phyloP scores from a whole-genome alignment of 2,797 vertebrate species.

The Chaenodraco wilsoni region DNA sequence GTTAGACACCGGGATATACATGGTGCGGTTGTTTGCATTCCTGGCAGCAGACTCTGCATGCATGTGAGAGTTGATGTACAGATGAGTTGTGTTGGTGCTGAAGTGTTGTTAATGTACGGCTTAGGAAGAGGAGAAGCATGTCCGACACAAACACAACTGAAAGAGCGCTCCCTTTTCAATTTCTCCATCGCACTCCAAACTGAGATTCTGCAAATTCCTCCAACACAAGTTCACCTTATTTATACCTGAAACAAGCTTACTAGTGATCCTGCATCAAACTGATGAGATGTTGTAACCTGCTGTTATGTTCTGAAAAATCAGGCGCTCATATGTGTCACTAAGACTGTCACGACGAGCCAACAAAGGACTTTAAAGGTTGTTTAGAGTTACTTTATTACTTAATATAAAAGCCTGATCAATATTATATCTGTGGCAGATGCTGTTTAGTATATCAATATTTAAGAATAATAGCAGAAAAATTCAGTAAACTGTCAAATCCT shows the following conservation, averaged over 20 bases:
- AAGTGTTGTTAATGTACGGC: slow-evolving; percentile 62
- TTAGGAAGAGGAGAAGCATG: slow-evolving; percentile 33
- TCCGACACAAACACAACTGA: slow-evolving; percentile 38
- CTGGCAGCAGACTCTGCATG: slow-evolving; percentile 60
- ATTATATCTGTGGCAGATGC: not conserved
- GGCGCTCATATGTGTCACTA: not conserved
- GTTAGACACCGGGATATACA: slow-evolving; percentile 77
- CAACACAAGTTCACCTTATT: slow-evolving; percentile 4
- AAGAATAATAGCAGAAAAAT: not conserved
- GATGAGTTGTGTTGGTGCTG: slow-evolving; percentile 62
- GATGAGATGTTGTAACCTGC: slow-evolving; percentile 2
- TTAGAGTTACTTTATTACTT: not conserved
- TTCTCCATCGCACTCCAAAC: not conserved
- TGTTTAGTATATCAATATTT: not conserved
- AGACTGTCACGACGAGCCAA: not conserved
- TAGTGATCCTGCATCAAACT: not conserved
- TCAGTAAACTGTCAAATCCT: not conserved
- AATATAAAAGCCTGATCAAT: not conserved
- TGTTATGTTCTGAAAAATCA: not conserved
- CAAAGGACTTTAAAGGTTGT: not conserved
- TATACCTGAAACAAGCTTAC: not conserved
- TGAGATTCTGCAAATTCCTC: not conserved
- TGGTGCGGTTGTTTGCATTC: slow-evolving; percentile 81
- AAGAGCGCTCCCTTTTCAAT: slow-evolving; percentile 1
- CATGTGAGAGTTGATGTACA: slow-evolving; percentile 61